A percentile compares a stretch with the other conserved stretches of the same genome.
phyloP scores from a whole-genome alignment of 1,140 invertebrate species.

The Cylas formicarius region DNA sequence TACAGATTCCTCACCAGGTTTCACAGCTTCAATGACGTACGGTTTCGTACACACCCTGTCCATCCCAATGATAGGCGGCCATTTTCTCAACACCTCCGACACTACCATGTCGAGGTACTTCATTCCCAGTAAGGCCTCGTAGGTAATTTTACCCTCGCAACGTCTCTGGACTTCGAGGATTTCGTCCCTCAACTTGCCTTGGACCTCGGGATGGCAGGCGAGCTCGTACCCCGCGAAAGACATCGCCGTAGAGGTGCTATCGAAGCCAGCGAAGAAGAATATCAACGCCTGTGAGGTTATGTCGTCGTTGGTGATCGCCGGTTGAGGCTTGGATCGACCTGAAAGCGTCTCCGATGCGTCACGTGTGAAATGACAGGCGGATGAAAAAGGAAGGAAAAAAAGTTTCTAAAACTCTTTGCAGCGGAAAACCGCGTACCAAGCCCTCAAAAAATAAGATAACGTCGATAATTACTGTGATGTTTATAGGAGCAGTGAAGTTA shows the following conservation, averaged over 20 bases:
- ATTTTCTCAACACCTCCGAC: slow-evolving; percentile 18
- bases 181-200: slow-evolving; percentile 40
- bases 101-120: slow-evolving; percentile 42
- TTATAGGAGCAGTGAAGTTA: too few species aligned
- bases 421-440: too few species aligned
- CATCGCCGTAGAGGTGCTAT: slow-evolving; percentile 32
- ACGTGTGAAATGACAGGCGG: too few species aligned
- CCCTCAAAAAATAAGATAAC: too few species aligned
- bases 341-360: too few species aligned
- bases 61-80: slow-evolving; percentile 14
- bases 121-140: slow-evolving; percentile 38
- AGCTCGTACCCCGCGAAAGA: slow-evolving; percentile 41
- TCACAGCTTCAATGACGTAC: slow-evolving; percentile 16
- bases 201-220: slow-evolving; percentile 46
- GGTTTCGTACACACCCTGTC: slow-evolving; percentile 20
- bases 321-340: slow-evolving; percentile 21
- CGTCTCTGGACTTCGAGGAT: slow-evolving; percentile 15
- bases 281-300: slow-evolving; percentile 40
- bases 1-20: slow-evolving; percentile 5
- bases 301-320: slow-evolving; percentile 29
- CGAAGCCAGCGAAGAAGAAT: slow-evolving; percentile 42
- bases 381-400: too few species aligned
- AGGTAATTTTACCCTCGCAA: slow-evolving; percentile 29
- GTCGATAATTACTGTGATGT: too few species aligned
- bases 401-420: too few species aligned